A percentile compares a stretch with the other conserved stretches of the same genome.
Evolutionary conservation across 2,888 invertebrate genomes (phyloP).

Genomic region (Epinotia demarniana): DNA sequence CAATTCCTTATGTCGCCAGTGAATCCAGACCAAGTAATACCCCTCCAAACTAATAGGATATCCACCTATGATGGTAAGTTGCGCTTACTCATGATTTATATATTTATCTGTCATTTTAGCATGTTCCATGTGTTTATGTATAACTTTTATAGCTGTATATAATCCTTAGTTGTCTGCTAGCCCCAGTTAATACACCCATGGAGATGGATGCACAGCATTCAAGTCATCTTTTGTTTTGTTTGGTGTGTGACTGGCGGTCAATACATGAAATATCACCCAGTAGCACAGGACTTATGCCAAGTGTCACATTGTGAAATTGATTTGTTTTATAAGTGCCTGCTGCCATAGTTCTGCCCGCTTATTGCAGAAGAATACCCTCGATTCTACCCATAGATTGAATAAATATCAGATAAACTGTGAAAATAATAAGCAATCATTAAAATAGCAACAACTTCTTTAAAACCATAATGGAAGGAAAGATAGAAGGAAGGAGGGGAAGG

Average conservation of each 20-base stretch:
- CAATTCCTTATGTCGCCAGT: slow-evolving; percentile 93
- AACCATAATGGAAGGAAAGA: no score
- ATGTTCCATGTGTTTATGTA: slow-evolving; percentile 17
- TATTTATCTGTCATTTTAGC: slow-evolving; percentile 19
- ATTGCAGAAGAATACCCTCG: no score
- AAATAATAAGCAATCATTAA: background rate
- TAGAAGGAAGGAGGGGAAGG: no score
- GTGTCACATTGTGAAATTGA: no score
- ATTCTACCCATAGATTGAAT: no score
- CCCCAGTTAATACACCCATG: background rate
- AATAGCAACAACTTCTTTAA: no score
- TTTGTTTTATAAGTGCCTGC: no score
- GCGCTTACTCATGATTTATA: slow-evolving; percentile 23
- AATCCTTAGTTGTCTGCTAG: background rate
- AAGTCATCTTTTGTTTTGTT: no score
- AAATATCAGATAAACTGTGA: background rate
- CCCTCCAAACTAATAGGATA: slow-evolving; percentile 82
- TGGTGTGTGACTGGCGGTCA: background rate
- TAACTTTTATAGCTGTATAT: background rate
- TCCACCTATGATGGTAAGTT: slow-evolving; percentile 82
- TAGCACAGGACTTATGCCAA: background rate
- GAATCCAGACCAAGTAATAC: slow-evolving; percentile 91
- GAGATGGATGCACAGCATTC: no score
- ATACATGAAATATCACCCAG: background rate
- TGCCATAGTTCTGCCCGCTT: no score